phyloP scores from a whole-genome alignment of 1,140 invertebrate genomes.

The Atta cephalotes region DNA sequence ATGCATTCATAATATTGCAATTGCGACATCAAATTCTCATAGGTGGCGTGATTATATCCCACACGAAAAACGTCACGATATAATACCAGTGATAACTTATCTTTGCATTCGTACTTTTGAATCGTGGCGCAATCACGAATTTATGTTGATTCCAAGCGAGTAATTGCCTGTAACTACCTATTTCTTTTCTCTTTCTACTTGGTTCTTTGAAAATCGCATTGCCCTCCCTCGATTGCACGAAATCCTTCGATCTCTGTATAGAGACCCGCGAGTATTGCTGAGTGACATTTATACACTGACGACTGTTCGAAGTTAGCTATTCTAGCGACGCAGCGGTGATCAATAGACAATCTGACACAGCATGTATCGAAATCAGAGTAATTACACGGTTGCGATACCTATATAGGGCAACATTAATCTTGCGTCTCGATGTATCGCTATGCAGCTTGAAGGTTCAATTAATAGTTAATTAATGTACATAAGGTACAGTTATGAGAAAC shows the following conservation, averaged over 20 bases:
- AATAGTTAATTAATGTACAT: constrained; percentile 56
- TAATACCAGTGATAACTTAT: not conserved
- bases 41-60: not conserved
- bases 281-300: constrained; percentile 38
- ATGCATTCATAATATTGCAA: constrained; percentile 7
- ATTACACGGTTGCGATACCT: constrained; percentile 40
- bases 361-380: constrained; percentile 62
- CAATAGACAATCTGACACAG: constrained; percentile 53
- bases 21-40: not conserved
- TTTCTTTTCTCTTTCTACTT: not conserved
- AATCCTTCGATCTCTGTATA: constrained; percentile 34
- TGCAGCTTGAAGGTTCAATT: constrained; percentile 49
- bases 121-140: constrained; percentile 23
- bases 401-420: constrained; percentile 52
- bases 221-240: constrained; percentile 22
- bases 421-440: constrained; percentile 1
- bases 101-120: constrained; percentile 16
- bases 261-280: not conserved
- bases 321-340: constrained; percentile 19
- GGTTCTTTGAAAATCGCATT: constrained; percentile 19
- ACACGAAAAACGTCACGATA: constrained; percentile 15
- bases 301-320: constrained; percentile 52
- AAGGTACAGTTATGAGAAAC: constrained; percentile 3
- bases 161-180: not conserved
- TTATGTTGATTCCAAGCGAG: constrained; percentile 20